These are phyloP conservation scores for Xiphydria camelus DNA, from an alignment of 2,888 invertebrate genomes.

Conservation along the genomic window DNA sequence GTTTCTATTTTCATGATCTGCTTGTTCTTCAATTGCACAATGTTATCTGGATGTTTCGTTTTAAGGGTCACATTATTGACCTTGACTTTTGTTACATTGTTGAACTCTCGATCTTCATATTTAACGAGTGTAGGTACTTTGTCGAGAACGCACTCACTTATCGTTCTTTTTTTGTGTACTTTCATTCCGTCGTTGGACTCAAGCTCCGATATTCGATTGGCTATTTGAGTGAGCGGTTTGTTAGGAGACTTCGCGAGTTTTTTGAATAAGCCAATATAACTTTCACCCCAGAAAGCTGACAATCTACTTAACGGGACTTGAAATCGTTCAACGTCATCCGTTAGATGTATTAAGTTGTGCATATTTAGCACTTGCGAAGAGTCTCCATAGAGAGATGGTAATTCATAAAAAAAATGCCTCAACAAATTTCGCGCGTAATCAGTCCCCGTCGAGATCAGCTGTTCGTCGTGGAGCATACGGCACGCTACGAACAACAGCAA, in stretches of 20 bases:
- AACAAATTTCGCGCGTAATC: slow-evolving; percentile 18
- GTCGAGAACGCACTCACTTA: background rate
- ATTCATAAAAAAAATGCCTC: slow-evolving; percentile 15
- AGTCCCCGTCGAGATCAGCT: slow-evolving; percentile 7
- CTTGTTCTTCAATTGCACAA: slow-evolving; percentile 2
- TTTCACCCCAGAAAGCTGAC: slow-evolving; percentile 26
- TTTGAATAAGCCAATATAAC: slow-evolving; percentile 25
- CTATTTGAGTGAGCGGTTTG: slow-evolving; percentile 20
- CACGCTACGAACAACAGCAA: slow-evolving; percentile 17
- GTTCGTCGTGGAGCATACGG: slow-evolving; percentile 17
- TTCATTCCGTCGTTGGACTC: slow-evolving; percentile 10
- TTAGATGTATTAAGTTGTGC: slow-evolving; percentile 23
- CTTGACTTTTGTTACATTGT: background rate
- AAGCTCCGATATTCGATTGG: slow-evolving; percentile 17
- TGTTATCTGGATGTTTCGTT: slow-evolving; percentile 3
- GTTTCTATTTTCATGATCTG: background rate
- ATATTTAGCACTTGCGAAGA: slow-evolving; percentile 22
- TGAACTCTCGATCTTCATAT: background rate
- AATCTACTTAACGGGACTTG: slow-evolving; percentile 15
- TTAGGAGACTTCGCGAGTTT: slow-evolving; percentile 12
- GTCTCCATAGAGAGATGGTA: slow-evolving; percentile 23
- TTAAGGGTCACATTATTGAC: background rate
- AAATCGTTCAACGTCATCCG: slow-evolving; percentile 23
- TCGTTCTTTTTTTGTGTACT: slow-evolving; percentile 5
- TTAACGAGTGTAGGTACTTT: background rate